A percentile compares a stretch with the other conserved stretches of the same genome.
These are phyloP conservation scores for Aphyosemion australe DNA, from an alignment of 2,113 vertebrate species.

Conservation along the genomic window DNA sequence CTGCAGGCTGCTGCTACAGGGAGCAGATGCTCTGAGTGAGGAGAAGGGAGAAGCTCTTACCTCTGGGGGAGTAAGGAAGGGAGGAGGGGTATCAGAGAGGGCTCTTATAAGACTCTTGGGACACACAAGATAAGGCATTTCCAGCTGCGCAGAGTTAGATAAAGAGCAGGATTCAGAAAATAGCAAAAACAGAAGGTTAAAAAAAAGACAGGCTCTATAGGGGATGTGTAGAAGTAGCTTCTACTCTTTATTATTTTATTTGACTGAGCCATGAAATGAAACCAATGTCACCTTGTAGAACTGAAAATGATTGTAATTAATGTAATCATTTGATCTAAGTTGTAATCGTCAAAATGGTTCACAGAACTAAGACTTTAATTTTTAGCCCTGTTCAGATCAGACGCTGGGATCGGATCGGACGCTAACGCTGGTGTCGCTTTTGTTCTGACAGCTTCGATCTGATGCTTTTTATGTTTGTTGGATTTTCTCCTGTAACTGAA, in stretches of 20 bases:
- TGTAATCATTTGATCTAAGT: too few species aligned
- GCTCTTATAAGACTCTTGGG: slow-evolving; percentile 73
- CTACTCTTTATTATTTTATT: too few species aligned
- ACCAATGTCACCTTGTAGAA: neutral
- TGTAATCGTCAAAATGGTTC: too few species aligned
- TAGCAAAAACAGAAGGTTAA: slow-evolving; percentile 17
- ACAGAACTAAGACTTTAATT: too few species aligned
- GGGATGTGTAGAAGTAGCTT: neutral
- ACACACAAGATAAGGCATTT: slow-evolving; percentile 76
- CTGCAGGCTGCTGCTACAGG: slow-evolving; percentile 59
- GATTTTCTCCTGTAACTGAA: too few species aligned
- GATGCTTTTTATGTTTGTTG: too few species aligned
- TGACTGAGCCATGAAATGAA: too few species aligned
- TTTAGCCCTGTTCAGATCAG: too few species aligned
- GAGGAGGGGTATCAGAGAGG: slow-evolving; percentile 71
- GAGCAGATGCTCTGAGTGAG: slow-evolving; percentile 47
- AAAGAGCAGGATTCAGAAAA: slow-evolving; percentile 53
- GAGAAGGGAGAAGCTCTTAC: slow-evolving; percentile 65
- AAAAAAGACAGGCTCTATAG: slow-evolving; percentile 18
- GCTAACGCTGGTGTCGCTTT: too few species aligned
- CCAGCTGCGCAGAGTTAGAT: slow-evolving; percentile 74
- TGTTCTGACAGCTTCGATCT: too few species aligned
- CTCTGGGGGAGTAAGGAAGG: slow-evolving; percentile 69
- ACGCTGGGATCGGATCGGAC: too few species aligned
- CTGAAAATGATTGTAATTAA: too few species aligned